These are phyloP conservation scores for Drosophila emarginata DNA, from an alignment of 2,888 invertebrate genomes.

Conservation along the genomic window DNA sequence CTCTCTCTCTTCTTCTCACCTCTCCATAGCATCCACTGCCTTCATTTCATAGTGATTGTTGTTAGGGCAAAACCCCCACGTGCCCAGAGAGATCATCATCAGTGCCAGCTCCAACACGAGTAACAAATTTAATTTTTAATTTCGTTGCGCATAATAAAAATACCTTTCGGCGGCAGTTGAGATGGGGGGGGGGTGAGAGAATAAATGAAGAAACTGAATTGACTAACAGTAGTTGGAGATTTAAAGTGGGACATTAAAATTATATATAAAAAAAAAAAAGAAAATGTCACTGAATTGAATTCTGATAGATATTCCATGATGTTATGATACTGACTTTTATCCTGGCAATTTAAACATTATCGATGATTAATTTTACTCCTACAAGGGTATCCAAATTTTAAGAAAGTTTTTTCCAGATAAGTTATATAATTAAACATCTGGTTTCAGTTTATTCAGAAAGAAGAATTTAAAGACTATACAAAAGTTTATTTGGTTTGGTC, in stretches of 20 bases:
- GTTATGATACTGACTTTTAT: not conserved
- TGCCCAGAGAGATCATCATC: slow-evolving; percentile 56
- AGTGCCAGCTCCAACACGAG: slow-evolving; percentile 34
- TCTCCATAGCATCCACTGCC: not conserved
- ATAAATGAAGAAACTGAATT: not conserved
- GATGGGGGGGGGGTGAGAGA: not conserved
- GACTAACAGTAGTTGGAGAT: not conserved
- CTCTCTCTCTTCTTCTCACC: not conserved
- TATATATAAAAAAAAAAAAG: not conserved
- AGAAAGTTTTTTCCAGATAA: too few relatives aligned
- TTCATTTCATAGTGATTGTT: slow-evolving; percentile 47
- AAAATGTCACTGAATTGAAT: not conserved
- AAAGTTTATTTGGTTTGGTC: too few relatives aligned
- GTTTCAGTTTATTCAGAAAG: too few relatives aligned
- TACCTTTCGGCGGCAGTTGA: slow-evolving; percentile 16
- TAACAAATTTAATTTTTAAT: slow-evolving; percentile 72
- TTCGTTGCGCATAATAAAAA: slow-evolving; percentile 73
- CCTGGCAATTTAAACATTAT: too few relatives aligned
- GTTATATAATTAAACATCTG: too few relatives aligned
- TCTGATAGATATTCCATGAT: not conserved
- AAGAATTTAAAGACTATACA: too few relatives aligned
- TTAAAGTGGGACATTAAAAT: not conserved
- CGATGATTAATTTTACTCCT: too few relatives aligned
- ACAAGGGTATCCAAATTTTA: too few relatives aligned
- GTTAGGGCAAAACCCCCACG: slow-evolving; percentile 12